Percentiles rank a stretch among this genome's conserved stretches.
Evolutionary conservation across 1,140 invertebrate species (phyloP).

Genomic region (Harpegnathos saltator): DNA sequence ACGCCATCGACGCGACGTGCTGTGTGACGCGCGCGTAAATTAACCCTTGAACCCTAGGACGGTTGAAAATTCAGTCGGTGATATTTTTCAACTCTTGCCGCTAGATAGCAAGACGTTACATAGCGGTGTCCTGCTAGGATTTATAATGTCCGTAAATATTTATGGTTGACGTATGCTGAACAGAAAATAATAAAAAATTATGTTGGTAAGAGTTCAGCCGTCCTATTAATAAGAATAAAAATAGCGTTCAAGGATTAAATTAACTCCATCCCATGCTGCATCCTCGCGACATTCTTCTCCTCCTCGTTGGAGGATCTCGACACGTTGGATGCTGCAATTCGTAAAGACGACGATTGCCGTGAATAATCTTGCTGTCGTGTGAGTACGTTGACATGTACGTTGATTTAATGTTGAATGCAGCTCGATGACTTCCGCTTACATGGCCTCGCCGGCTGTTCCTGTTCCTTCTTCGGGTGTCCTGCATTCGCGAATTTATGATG

Average conservation of each 20-base stretch:
- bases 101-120: no score
- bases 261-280: not conserved
- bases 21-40: slow-evolving; percentile 15
- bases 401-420: slow-evolving; percentile 18
- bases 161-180: no score
- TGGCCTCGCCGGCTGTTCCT: not conserved
- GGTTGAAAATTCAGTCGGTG: no score
- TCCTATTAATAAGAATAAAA: no score
- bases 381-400: not conserved
- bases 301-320: slow-evolving; percentile 18
- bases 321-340: not conserved
- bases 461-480: not conserved
- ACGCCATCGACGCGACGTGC: not conserved
- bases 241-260: no score
- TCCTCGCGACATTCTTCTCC: no score
- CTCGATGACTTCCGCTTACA: slow-evolving; percentile 5
- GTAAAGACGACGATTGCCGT: slow-evolving; percentile 9
- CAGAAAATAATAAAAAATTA: no score
- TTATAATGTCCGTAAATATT: no score
- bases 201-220: no score
- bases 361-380: slow-evolving; percentile 2
- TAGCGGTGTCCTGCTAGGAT: no score
- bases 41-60: no score
- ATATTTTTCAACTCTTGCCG: no score
- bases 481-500: slow-evolving; percentile 11